Base-by-base conservation (phyloP, 2,888 invertebrate species). In the Argyresthia goedartella region DNA sequence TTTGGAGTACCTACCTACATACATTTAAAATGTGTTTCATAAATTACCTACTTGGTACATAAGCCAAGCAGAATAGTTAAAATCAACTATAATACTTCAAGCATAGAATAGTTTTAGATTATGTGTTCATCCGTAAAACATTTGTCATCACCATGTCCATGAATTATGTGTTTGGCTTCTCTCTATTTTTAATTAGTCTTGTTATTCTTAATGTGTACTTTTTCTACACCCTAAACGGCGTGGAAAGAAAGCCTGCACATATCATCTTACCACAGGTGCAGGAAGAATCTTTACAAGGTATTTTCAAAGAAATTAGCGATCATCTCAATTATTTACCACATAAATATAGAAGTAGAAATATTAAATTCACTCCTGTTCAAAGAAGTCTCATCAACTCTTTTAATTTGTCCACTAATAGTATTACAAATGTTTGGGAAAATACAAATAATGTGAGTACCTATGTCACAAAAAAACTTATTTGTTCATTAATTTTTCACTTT, bases 101-200 rank as follows among this genome's bases (percentile, higher is more conserved):
- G 25, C 25, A 2, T 25, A 25, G 25, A 25, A 25, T 25, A 25
- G 25, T 25, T 25, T 6, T 25, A 6, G 6, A 25, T 2, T 2
- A 25, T 25, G 25, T 6, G 3, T 25, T 6, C 25, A 25, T 25
- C 25, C 25, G 25, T 6, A 4, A 25, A 25, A 25, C 25, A 4
- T 25, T 25, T 25, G 3, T 25, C 25, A 25, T 25, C 1, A 49
- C 13, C 7, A 85, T 85, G 85, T 81, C 84, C 51, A 63, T 81
- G 62, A 85, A 85, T 60, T 82, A 80, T 66, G 79, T 81, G n/a
- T 81, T 85, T 60, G 75, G 75, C 43, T 81, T 82, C 61, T 84
- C 81, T 52, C 56, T 84, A 48, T 81, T 85, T 57, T 66, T 86
- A 43, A 64, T 86, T 43, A 57, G 80, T 53, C 69, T 86, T 53